A percentile compares a stretch with the other conserved stretches of the same genome.
These are phyloP conservation scores for Umimayanthus kanabou DNA, from an alignment of 92 coral and sea anemone species.

Conservation along the genomic window DNA sequence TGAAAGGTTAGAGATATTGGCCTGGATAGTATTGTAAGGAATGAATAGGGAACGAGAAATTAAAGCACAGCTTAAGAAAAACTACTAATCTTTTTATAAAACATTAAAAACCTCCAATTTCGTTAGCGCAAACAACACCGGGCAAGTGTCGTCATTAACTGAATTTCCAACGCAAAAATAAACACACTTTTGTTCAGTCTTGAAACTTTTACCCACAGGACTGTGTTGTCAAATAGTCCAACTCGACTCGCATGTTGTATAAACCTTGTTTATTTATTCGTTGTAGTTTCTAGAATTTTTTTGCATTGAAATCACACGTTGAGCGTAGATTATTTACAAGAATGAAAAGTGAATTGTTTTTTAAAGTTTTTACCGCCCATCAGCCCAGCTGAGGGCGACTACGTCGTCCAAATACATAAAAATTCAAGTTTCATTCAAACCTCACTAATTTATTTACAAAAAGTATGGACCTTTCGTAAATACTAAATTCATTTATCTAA, in stretches of 20 bases:
- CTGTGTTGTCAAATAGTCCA: neutral
- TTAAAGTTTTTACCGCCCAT: neutral
- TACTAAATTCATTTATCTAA: conserved; percentile 20
- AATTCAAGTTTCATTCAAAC: conserved; percentile 10
- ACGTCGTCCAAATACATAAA: neutral
- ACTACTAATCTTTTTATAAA: too few species aligned
- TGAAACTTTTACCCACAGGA: neutral
- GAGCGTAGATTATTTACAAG: neutral
- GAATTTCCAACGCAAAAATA: too few species aligned
- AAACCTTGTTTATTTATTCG: neutral
- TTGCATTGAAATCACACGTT: neutral
- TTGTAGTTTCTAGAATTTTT: conserved; percentile 4
- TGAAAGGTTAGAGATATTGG: conserved; percentile 26
- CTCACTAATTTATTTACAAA: conserved; percentile 31
- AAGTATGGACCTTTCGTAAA: conserved; percentile 20
- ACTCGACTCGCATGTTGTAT: neutral
- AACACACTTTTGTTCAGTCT: neutral
- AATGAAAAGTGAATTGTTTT: conserved; percentile 5
- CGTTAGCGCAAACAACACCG: neutral
- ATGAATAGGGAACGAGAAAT: neutral
- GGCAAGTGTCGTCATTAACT: neutral
- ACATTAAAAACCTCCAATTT: neutral
- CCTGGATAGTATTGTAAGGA: neutral
- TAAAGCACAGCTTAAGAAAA: neutral
- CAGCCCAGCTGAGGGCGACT: conserved; percentile 27